Base-by-base conservation (phyloP, 2,113 vertebrate species). In the Lipophrys pholis region DNA sequence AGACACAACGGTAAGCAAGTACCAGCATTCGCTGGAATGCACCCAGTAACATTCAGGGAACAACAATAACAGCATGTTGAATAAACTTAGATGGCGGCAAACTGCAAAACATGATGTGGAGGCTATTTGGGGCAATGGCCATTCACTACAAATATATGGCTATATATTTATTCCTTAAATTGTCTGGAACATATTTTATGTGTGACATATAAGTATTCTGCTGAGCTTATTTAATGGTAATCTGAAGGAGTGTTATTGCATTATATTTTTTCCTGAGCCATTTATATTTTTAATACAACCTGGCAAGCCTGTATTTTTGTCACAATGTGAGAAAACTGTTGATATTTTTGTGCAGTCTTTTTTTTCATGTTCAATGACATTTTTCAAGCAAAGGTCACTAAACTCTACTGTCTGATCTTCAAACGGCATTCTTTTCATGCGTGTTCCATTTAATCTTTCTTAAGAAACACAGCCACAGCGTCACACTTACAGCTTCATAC, bases 1-100 rank as follows among this genome's bases (percentile, higher is more conserved):
- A n/a, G 38, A 51, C 15, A 63, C 62, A 65, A 30, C 12, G 49
- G 7, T 58, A 65, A 78, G 21, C 12, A 12, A 17, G 53, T 43
- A 73, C 71, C 49, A 61, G 54, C 66, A 55, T 71, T 69, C 51
- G 62, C 43, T 56, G 11, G 58, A 46, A 73, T 76, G 64, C 65
- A 67, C 81, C 82, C 54, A 21, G 59, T 56, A 74, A 70, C 45
- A 52, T 78, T 87, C 85, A 89, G 82, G 78, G 73, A 84, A 69
- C 45, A 80, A 66, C 56, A 30, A 50, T 14, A 57, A 48, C 42
- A 40, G 53, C 53, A 58, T 67, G 59, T 42, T 42, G 45, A 72
- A 40, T 58, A 58, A 48, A 41, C 50, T 42, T 52, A 61, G 41
- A 8, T 12, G 7, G 45, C 30, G 21, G 43, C 58, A 30, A 72